Base-by-base conservation (phyloP, 2,113 vertebrate genomes). In the Hydropotes inermis region DNA sequence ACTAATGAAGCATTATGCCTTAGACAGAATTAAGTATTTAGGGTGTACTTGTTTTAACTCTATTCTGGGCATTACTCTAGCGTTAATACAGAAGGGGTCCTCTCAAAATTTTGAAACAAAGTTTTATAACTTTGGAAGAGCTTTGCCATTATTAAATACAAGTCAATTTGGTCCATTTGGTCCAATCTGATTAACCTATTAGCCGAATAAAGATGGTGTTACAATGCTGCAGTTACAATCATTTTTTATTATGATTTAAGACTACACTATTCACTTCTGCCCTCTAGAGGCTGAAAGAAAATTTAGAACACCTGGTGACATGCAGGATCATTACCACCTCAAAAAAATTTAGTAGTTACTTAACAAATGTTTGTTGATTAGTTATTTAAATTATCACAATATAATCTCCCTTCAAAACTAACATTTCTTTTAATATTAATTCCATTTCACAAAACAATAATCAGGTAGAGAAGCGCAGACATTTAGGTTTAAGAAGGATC, bases 361-460 rank as follows among this genome's bases (percentile, higher is more conserved):
- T 52, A 64, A 55, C 25, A 57, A 88, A 61, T 83, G 45, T 89
- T 87, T 92, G 8, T 60, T 55, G 15, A 85, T 70, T 47, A 58
- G 52, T 84, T 95, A 93, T 45, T 96, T 61, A 95, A 95, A 89
- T 58, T 14, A 74, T 79, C 39, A 87, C 54, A 95, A 28, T 23
- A 85, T 52, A 82, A 87, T 12, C 70, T 52, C 5, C 84, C 21
- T 92, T 94, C 23, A 90, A 90, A 95, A 95, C 36, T 50, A 98
- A 85, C 6, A 67, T 58, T 93, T 52, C 39, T 88, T 95, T 94
- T 57, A 84, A 83, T 86, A 88, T 79, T 85, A 78, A 94, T 94
- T 94, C 3, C 16, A 50, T 43, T 97, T 91, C 45, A 89, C 2
- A 83, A 93, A 58, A 92, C 36, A 91, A 36, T 1, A 50, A 47